phyloP scores from a whole-genome alignment of 2,888 invertebrate genomes.

The Idaea dimidiata region DNA sequence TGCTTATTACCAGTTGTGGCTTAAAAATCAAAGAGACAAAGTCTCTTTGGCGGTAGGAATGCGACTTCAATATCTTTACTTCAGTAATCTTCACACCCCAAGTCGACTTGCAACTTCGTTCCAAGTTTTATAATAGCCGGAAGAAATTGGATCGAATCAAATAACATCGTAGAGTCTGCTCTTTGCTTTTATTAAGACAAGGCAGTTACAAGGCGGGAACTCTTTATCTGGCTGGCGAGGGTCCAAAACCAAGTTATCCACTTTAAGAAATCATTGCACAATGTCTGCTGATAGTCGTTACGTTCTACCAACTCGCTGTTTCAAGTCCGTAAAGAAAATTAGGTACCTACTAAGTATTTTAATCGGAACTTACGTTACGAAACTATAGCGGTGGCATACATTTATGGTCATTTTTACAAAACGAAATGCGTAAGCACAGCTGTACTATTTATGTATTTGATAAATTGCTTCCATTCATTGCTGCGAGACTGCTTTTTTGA shows the following conservation, averaged over 20 bases:
- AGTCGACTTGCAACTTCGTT: background rate
- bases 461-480: no score
- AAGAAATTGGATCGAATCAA: slow-evolving; percentile 24
- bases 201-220: slow-evolving; percentile 37
- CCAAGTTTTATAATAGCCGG: slow-evolving; percentile 4
- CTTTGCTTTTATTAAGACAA: slow-evolving; percentile 36
- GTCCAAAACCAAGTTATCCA: slow-evolving; percentile 56
- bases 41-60: no score
- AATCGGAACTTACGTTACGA: no score
- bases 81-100: background rate
- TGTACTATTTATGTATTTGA: no score
- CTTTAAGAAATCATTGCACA: slow-evolving; percentile 55
- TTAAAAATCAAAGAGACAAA: no score
- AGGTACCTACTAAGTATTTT: no score
- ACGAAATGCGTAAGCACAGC: no score
- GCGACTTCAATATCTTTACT: background rate
- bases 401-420: no score
- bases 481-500: no score
- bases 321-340: background rate
- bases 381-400: no score
- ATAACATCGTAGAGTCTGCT: slow-evolving; percentile 22
- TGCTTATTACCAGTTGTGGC: no score
- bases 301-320: slow-evolving; percentile 3
- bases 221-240: slow-evolving; percentile 50
- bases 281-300: slow-evolving; percentile 26